phyloP scores from a whole-genome alignment of 2,113 vertebrate species.

The Clarias batrachus region DNA sequence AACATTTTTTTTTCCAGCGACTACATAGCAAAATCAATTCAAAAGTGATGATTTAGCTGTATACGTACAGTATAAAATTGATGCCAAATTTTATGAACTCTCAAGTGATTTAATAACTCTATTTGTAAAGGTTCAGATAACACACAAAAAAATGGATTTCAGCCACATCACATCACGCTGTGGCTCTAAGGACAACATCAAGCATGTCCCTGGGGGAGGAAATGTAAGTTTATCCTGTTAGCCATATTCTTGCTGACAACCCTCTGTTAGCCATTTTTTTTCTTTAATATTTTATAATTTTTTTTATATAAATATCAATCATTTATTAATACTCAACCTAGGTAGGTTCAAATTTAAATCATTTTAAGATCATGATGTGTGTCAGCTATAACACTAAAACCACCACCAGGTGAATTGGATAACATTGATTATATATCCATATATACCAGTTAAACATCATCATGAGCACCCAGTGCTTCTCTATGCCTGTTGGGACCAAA shows the following conservation, averaged over 20 bases:
- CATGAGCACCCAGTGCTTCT: too few relatives aligned
- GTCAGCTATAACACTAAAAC: not conserved
- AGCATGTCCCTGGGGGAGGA: conserved; percentile 99
- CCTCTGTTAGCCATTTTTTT: not conserved
- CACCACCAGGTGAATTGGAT: too few relatives aligned
- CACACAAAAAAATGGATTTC: conserved; percentile 99
- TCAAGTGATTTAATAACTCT: conserved; percentile 47
- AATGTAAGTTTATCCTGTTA: conserved; percentile 84
- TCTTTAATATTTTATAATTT: not conserved
- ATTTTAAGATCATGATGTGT: not conserved
- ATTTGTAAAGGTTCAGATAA: conserved; percentile 95
- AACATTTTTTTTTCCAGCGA: not conserved
- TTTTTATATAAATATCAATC: too few relatives aligned
- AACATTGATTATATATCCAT: too few relatives aligned
- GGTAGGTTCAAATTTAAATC: not conserved
- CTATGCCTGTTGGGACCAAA: too few relatives aligned
- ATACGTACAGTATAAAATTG: too few relatives aligned
- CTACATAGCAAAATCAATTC: too few relatives aligned
- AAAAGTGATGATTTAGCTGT: too few relatives aligned
- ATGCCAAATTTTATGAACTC: not conserved
- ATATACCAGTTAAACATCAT: too few relatives aligned
- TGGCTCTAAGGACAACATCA: conserved; percentile 99
- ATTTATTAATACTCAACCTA: not conserved
- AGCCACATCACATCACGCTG: conserved; percentile 99
- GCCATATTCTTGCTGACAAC: too few relatives aligned